A percentile compares a stretch with the other conserved stretches of the same genome.
Conservation (phyloP, 2,888 invertebrate species). For the Hypolimnas misippus region DNA sequence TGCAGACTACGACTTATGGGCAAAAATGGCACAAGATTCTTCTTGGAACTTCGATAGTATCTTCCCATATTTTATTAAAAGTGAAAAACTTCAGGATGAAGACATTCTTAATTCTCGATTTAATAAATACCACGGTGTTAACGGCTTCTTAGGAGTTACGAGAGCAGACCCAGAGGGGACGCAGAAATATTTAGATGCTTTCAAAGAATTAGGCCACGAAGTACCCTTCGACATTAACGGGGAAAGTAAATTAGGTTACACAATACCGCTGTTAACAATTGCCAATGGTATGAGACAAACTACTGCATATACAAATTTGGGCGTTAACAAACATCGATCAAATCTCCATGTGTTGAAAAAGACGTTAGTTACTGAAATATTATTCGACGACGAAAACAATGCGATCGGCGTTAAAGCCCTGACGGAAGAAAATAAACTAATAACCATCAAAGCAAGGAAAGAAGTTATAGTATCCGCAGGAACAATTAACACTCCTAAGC, state of each 20-base stretch:
- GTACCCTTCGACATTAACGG: conserved; percentile 54
- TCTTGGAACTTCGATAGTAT: conserved; percentile 54
- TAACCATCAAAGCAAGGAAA: conserved; percentile 47
- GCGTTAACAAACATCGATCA: conserved; percentile 44
- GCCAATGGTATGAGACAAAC: conserved; percentile 52
- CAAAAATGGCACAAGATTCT: conserved; percentile 42
- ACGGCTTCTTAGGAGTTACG: conserved; percentile 47
- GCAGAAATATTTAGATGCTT: conserved; percentile 49
- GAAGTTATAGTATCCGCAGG: conserved; percentile 59
- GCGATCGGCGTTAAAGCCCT: conserved; percentile 51
- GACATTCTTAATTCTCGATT: conserved; percentile 42
- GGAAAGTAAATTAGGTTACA: conserved; percentile 52
- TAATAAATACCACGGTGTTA: conserved; percentile 45
- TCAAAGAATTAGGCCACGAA: conserved; percentile 54
- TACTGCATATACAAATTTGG: too few relatives aligned
- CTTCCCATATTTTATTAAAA: conserved; percentile 50
- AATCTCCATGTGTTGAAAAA: conserved; percentile 53
- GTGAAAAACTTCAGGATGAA: conserved; percentile 49
- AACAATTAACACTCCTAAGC: conserved; percentile 53
- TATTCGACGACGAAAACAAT: conserved; percentile 51
- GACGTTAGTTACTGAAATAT: conserved; percentile 50
- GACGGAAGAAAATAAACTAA: conserved; percentile 35
- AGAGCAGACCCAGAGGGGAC: conserved; percentile 39
- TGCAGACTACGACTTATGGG: conserved; percentile 53
- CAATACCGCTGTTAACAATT: conserved; percentile 48